Percentiles rank a stretch among this genome's conserved stretches.
phyloP scores from a whole-genome alignment of 2,888 invertebrate species.

The Chromoteleia sp. region DNA sequence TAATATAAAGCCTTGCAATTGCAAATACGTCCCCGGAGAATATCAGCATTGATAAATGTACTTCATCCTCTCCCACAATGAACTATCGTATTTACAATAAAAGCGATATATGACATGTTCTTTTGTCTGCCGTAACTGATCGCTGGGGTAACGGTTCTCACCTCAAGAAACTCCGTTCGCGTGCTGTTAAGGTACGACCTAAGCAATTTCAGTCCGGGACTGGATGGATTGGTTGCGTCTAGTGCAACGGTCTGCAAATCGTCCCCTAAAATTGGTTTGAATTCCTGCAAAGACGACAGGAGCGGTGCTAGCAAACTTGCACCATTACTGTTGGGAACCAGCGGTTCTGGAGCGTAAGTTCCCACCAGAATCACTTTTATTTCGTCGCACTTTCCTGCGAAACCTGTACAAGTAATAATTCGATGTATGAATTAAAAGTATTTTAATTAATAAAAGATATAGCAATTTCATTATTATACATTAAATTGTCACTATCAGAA shows the following conservation, averaged over 20 bases:
- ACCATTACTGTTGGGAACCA: slow-evolving; percentile 79
- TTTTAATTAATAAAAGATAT: too few relatives aligned
- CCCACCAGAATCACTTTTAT: slow-evolving; percentile 83
- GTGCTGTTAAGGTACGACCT: slow-evolving; percentile 81
- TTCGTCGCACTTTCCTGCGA: slow-evolving; percentile 81
- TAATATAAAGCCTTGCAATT: slow-evolving; percentile 65
- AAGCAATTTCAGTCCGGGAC: slow-evolving; percentile 82
- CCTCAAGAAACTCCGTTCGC: slow-evolving; percentile 83
- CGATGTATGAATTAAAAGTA: too few relatives aligned
- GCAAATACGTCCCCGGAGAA: slow-evolving; percentile 70
- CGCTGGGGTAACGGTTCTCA: slow-evolving; percentile 71
- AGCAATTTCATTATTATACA: neutral
- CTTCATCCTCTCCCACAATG: slow-evolving; percentile 46
- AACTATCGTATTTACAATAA: slow-evolving; percentile 65
- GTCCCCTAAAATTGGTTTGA: slow-evolving; percentile 81
- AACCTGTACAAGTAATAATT: slow-evolving; percentile 72
- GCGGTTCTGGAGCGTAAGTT: slow-evolving; percentile 83
- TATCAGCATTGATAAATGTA: slow-evolving; percentile 66
- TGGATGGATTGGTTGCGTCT: slow-evolving; percentile 83
- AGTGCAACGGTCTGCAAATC: slow-evolving; percentile 82
- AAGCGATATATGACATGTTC: slow-evolving; percentile 54
- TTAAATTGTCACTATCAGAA: too few relatives aligned
- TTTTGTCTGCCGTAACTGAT: slow-evolving; percentile 33
- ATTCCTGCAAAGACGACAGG: slow-evolving; percentile 81
- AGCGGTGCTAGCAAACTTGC: slow-evolving; percentile 80